Evolutionary conservation across 2,113 vertebrate genomes (phyloP), one percentile per base, ranked within the genome.

Genomic region (Athene noctua): DNA sequence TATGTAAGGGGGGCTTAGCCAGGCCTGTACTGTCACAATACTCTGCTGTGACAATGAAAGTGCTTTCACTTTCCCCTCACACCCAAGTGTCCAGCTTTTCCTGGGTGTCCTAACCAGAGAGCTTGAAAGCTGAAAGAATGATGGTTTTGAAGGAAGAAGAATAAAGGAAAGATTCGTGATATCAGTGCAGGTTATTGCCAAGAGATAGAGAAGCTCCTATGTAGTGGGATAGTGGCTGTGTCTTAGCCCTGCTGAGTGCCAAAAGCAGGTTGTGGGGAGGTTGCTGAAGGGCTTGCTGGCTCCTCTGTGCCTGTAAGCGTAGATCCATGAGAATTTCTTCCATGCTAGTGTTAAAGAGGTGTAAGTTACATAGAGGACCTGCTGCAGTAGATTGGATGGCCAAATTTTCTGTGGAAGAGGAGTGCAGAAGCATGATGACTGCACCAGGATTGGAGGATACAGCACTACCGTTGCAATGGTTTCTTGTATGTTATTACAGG

Each of bases 251-350:
- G 42, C 51, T 73, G 8, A 65, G 17, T 8, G 9, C 23, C 40
- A 68, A 36, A 58, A 54, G 27, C n/a, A 54, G 14, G 34, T 27
- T 57, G 36, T 40, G 44, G n/a, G 23, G 51, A 32, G 2, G 2
- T 6, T 62, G 29, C 38, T 67, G 21, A 66, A 84, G 8, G 5
- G 6, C 38, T 51, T 2, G 2, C 25, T 40, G 26, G 15, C 17
- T 74, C 15, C 26, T 11, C 0, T 32, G 9, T 71, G 15, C n/a
- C 44, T 3, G 0, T 52, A 51, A 57, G 20, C 4, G 0, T 21
- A 57, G 8, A 65, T 32, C 6, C 4, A 1, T 55, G 26, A 38
- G 15, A 74, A 11, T 4, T 80, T 7, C 44, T 72, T 82, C 44
- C 36, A 30, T 44, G 16, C 15, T n/a, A 19, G 34, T 42, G 27